Evolutionary conservation across 2,797 vertebrate genomes (phyloP).

Genomic region (Neosalanx taihuensis): DNA sequence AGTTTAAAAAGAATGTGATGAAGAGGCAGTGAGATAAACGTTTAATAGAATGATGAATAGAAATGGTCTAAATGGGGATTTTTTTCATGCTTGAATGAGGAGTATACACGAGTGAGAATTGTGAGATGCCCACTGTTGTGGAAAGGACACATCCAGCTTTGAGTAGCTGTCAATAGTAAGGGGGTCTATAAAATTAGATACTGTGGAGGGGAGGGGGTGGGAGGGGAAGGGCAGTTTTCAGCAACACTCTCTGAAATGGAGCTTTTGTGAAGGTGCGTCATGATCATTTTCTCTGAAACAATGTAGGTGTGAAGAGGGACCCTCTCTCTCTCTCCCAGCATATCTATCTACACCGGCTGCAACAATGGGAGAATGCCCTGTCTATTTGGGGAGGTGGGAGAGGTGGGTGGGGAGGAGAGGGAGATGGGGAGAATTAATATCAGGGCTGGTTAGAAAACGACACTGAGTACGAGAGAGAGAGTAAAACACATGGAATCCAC

Average conservation of each 20-base stretch:
- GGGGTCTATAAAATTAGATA: slow-evolving; percentile 61
- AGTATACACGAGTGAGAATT: slow-evolving; percentile 58
- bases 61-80: slow-evolving; percentile 57
- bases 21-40: slow-evolving; percentile 28
- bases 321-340: slow-evolving; percentile 52
- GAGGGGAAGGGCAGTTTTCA: slow-evolving; percentile 45
- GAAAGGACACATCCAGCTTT: slow-evolving; percentile 52
- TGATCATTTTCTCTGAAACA: slow-evolving; percentile 73
- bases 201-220: slow-evolving; percentile 41
- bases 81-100: slow-evolving; percentile 53
- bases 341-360: slow-evolving; percentile 58
- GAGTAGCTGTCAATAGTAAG: slow-evolving; percentile 52
- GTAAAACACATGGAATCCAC: slow-evolving; percentile 69
- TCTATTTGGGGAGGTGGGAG: slow-evolving; percentile 36
- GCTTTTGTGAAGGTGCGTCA: slow-evolving; percentile 63
- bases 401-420: slow-evolving; percentile 8
- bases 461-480: slow-evolving; percentile 52
- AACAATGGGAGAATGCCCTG: slow-evolving; percentile 62
- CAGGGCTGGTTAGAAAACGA: slow-evolving; percentile 56
- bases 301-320: slow-evolving; percentile 70
- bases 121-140: slow-evolving; percentile 51
- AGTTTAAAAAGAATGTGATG: slow-evolving; percentile 40
- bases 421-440: slow-evolving; percentile 43
- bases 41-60: slow-evolving; percentile 55
- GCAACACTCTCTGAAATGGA: slow-evolving; percentile 61